Evolutionary conservation across 2,797 vertebrate species (phyloP).

Genomic region (Anguilla anguilla): DNA sequence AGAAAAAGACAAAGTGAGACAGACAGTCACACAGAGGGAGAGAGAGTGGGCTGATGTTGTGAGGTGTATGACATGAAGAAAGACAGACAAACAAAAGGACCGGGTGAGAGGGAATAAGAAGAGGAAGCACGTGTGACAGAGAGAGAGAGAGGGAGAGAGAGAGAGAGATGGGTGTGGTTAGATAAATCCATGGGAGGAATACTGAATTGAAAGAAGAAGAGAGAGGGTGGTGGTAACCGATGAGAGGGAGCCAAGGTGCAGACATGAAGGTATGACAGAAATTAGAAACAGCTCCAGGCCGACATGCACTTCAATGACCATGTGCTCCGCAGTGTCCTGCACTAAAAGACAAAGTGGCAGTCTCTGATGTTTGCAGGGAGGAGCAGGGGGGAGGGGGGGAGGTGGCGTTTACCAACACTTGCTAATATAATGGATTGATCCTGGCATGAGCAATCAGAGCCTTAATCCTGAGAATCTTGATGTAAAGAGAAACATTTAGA

Average conservation of each 20-base stretch:
- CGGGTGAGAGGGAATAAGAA: background rate
- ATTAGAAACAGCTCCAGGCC: constrained; percentile 48
- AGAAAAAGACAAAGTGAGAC: background rate
- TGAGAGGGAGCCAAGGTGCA: constrained; percentile 12
- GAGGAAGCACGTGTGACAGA: too few relatives aligned
- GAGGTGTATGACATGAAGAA: background rate
- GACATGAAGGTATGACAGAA: constrained; percentile 45
- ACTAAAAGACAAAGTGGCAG: constrained; percentile 30
- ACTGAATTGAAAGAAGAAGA: background rate
- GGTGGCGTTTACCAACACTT: constrained; percentile 58
- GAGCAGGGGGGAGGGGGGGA: constrained; percentile 22
- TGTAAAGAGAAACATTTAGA: constrained; percentile 7
- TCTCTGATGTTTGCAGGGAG: constrained; percentile 51
- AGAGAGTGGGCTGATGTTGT: constrained; percentile 16
- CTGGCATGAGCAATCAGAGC: constrained; percentile 63
- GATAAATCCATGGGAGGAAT: background rate
- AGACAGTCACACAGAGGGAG: constrained; percentile 3
- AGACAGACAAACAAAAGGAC: background rate
- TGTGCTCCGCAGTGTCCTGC: constrained; percentile 28
- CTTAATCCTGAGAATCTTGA: constrained; percentile 66
- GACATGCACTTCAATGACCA: constrained; percentile 35
- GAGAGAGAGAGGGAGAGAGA: background rate
- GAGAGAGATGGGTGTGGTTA: background rate
- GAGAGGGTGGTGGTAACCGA: background rate
- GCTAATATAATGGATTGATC: constrained; percentile 71